Evolutionary conservation across 2,113 vertebrate species (phyloP), one percentile per base, ranked within the genome.

Genomic region (Tupaia chinensis): DNA sequence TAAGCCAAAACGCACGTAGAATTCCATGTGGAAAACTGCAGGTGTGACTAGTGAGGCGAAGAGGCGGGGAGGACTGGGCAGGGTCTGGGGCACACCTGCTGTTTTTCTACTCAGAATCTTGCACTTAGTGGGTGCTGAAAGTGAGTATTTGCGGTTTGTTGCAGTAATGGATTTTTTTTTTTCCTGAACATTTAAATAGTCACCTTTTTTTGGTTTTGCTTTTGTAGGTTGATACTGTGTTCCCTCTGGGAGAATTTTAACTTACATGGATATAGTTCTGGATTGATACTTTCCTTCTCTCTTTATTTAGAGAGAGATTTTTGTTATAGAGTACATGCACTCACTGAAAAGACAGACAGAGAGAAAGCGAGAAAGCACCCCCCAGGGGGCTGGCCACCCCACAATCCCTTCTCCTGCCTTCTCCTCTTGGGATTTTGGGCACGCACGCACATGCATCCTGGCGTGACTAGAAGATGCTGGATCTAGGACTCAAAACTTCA

Each of bases 121-220:
- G 29, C 34, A 14, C 58, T 58, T 27, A 14, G 83, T 83, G 92
- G 68, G 14, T 86, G 23, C 53, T 86, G 44, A 44, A 69, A 82
- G 34, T 77, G 95, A 84, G n/a, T 94, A 60, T 25, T 76, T 94
- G 61, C 74, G 65, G 25, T 91, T 93, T 82, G 32, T 79, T 80
- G 74, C 13, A 78, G 19, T 32, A 61, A 61, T 3, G 56, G 65
- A 32, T 85, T 94, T 93, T 89, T 95, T 73, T 85, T 93, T 89
- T 95, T 68, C 81, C 34, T 80, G 54, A 78, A 17, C 81, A 23
- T 32, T 61, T 68, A 54, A 88, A 60, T 73, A 63, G 23, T 78
- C 1, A 1, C 82, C 13, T 94, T 44, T 6, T 86, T 91, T 94
- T 32, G 82, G 25, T 29, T 97, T 96, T 82, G 60, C 89, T 96